Base-by-base conservation (phyloP, 2,797 vertebrate species). In the Streptopelia turtur region DNA sequence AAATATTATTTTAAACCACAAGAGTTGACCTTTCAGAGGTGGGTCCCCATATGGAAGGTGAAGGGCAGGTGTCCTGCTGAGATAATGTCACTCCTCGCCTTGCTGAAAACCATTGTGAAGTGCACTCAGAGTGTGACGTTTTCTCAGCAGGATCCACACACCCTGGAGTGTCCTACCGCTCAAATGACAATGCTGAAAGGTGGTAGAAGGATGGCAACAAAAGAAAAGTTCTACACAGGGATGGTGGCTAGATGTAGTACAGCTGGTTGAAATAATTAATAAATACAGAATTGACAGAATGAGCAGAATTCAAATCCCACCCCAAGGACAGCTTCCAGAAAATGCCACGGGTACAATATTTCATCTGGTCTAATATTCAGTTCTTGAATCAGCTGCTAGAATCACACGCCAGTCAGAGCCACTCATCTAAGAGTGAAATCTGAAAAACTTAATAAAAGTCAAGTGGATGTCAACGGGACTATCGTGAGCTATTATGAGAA, bases 381-480 rank as follows among this genome's bases (percentile, higher is more conserved):
- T 49, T 43, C 69, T 63, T 56, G 75, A 75, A 71, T 94, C 78
- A 81, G 78, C 88, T 87, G 59, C 79, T 76, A 18, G 57, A 95
- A 56, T 86, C 75, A 37, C 27, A 33, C 1, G 8, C 71, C 72
- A 90, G 61, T 81, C 88, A 89, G 71, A 85, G 89, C 33, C 9
- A 5, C 61, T 95, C 72, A 16, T 17, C 49, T 3, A 53, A 83
- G 93, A 91, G 70, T 6, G 83, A 83, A 94, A 94, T 90, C 74
- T 93, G 86, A 69, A 93, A 96, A 96, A 96, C 94, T 95, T 95
- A 93, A 91, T 95, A 95, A 95, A 95, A 97, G 96, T 97, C 94
- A 97, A 97, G 92, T 96, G 89, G 88, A 93, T 96, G 91, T 95
- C 94, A 97, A 96, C 83, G 91, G 94, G 94, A 94, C 94, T 93